A percentile compares a stretch with the other conserved stretches of the same genome.
Evolutionary conservation across 2,113 vertebrate genomes (phyloP).

Genomic region (Alosa alosa): DNA sequence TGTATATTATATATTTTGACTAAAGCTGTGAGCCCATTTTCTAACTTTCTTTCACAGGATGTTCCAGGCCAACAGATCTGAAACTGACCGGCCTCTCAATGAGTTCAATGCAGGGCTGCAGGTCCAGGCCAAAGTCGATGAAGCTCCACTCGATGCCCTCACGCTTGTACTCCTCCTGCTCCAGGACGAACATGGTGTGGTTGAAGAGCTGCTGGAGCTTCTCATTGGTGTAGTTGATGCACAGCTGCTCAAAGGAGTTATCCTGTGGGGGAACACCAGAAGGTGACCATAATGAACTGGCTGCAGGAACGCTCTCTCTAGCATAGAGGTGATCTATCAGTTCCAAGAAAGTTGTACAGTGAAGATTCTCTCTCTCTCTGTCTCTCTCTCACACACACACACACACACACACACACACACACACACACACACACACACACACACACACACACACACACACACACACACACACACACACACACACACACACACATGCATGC

Average conservation of each 20-base stretch:
- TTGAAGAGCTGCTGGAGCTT: slow-evolving; percentile 98
- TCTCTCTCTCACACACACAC: background rate
- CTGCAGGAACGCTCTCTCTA: background rate
- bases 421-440: too few species aligned
- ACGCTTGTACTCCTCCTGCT: slow-evolving; percentile 94
- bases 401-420: background rate
- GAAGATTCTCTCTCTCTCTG: background rate
- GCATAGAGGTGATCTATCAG: background rate
- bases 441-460: too few species aligned
- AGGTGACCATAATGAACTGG: background rate
- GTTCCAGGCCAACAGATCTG: slow-evolving; percentile 18
- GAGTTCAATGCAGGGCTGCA: slow-evolving; percentile 95
- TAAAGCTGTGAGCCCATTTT: background rate
- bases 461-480: too few species aligned
- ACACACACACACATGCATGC: too few species aligned
- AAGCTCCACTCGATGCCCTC: slow-evolving; percentile 97
- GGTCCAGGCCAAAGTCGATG: slow-evolving; percentile 94
- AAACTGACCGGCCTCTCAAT: slow-evolving; percentile 86
- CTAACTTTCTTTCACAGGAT: background rate
- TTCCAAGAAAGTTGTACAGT: background rate
- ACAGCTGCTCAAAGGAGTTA: slow-evolving; percentile 96
- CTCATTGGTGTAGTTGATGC: slow-evolving; percentile 98
- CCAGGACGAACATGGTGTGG: slow-evolving; percentile 97
- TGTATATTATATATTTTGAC: too few species aligned
- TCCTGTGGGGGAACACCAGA: slow-evolving; percentile 65